These are phyloP conservation scores for Chamaea fasciata DNA, from an alignment of 2,113 vertebrate species.

Conservation along the genomic window DNA sequence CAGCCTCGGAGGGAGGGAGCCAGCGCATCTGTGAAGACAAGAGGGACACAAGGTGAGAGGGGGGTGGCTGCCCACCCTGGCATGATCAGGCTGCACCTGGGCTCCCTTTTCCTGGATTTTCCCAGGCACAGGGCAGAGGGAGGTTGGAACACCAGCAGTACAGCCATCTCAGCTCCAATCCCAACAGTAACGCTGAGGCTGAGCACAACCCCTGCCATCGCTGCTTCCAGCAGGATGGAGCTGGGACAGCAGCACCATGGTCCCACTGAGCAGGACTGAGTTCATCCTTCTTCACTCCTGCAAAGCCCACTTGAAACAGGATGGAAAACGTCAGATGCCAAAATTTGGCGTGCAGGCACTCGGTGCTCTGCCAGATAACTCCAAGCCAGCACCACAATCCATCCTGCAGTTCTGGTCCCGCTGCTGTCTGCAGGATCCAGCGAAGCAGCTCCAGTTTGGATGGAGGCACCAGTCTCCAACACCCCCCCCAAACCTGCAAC, in stretches of 20 bases:
- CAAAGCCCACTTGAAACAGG: accelerated
- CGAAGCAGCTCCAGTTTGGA: accelerated
- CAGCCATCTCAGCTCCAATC: neutral
- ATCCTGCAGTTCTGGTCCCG: accelerated
- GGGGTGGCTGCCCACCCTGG: neutral
- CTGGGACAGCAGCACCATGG: neutral
- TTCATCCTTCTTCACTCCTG: neutral
- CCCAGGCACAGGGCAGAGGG: accelerated
- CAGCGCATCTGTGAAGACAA: slow-evolving; percentile 50
- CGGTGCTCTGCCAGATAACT: accelerated
- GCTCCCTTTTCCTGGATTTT: neutral
- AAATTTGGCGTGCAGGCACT: accelerated
- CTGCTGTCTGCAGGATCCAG: neutral
- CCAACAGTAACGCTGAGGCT: neutral
- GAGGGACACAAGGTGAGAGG: neutral
- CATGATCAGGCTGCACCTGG: neutral
- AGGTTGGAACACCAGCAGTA: neutral
- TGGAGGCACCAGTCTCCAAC: neutral
- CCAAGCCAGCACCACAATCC: too few species aligned
- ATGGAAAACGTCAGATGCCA: accelerated
- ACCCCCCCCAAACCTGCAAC: neutral
- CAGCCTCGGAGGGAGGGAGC: slow-evolving; percentile 64
- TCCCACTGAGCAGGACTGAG: neutral
- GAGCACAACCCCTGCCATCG: accelerated
- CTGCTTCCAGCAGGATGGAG: neutral